Percentiles rank a stretch among this genome's conserved stretches.
phyloP scores from a whole-genome alignment of 2,888 invertebrate species.

The Nymphalis urticae region DNA sequence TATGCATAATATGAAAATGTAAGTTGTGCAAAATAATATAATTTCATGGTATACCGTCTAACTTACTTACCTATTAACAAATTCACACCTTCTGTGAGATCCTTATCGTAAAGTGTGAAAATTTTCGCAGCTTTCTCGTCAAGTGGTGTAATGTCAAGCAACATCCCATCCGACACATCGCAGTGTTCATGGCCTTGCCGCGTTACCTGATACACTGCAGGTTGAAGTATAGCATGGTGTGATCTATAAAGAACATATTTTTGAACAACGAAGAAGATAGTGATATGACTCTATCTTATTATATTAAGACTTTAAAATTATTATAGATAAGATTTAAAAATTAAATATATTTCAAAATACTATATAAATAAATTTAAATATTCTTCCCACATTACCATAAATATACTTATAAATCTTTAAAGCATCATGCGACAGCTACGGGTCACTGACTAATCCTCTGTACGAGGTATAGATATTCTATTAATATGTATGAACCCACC shows the following conservation, averaged over 20 bases:
- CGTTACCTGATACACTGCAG: slow-evolving; percentile 86
- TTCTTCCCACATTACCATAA: slow-evolving; percentile 4
- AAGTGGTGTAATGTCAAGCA: slow-evolving; percentile 86
- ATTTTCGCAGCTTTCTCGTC: slow-evolving; percentile 84
- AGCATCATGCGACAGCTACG: slow-evolving; percentile 6
- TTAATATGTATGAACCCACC: slow-evolving; percentile 35
- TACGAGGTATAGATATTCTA: slow-evolving; percentile 16
- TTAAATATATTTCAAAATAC: background rate
- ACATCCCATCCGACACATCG: slow-evolving; percentile 85
- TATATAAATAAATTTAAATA: background rate
- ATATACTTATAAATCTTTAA: background rate
- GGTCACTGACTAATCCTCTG: slow-evolving; percentile 33
- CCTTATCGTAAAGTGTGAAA: slow-evolving; percentile 87
- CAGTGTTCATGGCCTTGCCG: slow-evolving; percentile 87
- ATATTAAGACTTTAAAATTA: too few relatives aligned
- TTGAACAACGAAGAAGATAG: background rate
- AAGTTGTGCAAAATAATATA: background rate
- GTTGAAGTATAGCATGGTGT: slow-evolving; percentile 80
- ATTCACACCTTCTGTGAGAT: slow-evolving; percentile 87
- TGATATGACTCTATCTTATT: background rate
- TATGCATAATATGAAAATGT: background rate
- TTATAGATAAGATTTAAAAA: background rate
- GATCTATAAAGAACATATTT: slow-evolving; percentile 58
- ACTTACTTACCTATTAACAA: slow-evolving; percentile 83
- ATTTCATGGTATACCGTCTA: background rate